Evolutionary conservation across 1,140 invertebrate species (phyloP).

Genomic region (Hycleus phaleratus): DNA sequence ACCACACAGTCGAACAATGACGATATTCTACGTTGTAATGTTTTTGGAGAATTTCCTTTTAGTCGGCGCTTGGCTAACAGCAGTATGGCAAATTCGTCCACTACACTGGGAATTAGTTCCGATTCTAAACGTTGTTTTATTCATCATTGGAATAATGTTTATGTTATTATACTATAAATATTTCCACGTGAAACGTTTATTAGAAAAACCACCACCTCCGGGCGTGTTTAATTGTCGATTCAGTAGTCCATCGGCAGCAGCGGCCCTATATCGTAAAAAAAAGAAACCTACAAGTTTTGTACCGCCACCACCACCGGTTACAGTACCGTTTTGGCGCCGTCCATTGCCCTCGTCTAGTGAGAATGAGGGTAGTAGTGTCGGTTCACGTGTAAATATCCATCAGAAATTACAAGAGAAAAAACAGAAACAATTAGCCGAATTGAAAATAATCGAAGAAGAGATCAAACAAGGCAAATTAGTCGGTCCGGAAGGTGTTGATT

Average conservation of each 20-base stretch:
- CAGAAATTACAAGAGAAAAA: slow-evolving; percentile 84
- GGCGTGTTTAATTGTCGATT: slow-evolving; percentile 87
- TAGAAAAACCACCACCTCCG: slow-evolving; percentile 50
- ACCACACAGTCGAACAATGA: slow-evolving; percentile 41
- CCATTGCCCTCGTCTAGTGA: slow-evolving; percentile 62
- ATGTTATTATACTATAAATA: slow-evolving; percentile 80
- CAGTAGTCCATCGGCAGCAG: slow-evolving; percentile 50
- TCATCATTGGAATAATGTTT: slow-evolving; percentile 69
- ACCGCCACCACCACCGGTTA: slow-evolving; percentile 57
- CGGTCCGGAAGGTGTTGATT: slow-evolving; percentile 37
- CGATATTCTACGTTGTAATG: slow-evolving; percentile 87
- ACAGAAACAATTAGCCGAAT: slow-evolving; percentile 75
- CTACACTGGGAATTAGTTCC: slow-evolving; percentile 44
- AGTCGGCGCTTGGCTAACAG: slow-evolving; percentile 58
- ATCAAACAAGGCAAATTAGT: slow-evolving; percentile 61
- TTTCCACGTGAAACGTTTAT: slow-evolving; percentile 56
- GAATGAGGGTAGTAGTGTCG: slow-evolving; percentile 59
- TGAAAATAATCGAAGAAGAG: slow-evolving; percentile 74
- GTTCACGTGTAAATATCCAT: slow-evolving; percentile 73
- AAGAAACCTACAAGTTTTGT: slow-evolving; percentile 84
- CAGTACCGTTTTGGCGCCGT: slow-evolving; percentile 72
- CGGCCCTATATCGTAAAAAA: slow-evolving; percentile 64
- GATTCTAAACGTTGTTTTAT: slow-evolving; percentile 51
- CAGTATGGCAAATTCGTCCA: slow-evolving; percentile 39
- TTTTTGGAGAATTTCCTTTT: slow-evolving; percentile 77